Evolutionary conservation across 2,888 invertebrate species (phyloP).

Genomic region (Drosophila paracracens): DNA sequence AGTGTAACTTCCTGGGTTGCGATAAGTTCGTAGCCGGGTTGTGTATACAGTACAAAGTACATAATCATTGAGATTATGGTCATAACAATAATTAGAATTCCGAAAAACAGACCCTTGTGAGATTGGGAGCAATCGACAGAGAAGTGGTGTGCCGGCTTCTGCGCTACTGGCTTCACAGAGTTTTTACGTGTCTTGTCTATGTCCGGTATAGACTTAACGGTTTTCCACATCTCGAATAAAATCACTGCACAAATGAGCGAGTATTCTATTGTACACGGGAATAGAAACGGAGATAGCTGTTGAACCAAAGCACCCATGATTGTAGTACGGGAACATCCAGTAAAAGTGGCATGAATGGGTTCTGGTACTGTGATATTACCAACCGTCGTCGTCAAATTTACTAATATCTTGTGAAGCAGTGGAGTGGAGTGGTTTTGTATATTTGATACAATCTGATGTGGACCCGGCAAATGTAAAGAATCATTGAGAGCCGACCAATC

Average conservation of each 20-base stretch:
- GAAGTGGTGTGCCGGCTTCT: constrained; percentile 87
- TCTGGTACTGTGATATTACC: constrained; percentile 82
- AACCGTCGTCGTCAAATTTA: constrained; percentile 51
- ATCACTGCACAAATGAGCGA: constrained; percentile 95
- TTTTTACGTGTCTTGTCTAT: constrained; percentile 86
- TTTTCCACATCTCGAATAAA: constrained; percentile 96
- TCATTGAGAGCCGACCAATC: constrained; percentile 76
- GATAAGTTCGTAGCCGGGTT: constrained; percentile 87
- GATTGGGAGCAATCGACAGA: constrained; percentile 94
- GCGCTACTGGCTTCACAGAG: constrained; percentile 79
- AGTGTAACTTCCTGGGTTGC: constrained; percentile 91
- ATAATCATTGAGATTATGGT: constrained; percentile 94
- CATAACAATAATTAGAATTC: constrained; percentile 91
- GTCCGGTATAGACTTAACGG: constrained; percentile 87
- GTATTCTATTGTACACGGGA: constrained; percentile 96
- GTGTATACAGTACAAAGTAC: constrained; percentile 93
- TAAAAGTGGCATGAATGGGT: constrained; percentile 39
- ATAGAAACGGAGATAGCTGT: constrained; percentile 91
- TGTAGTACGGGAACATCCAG: constrained; percentile 87
- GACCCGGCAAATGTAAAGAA: constrained; percentile 54
- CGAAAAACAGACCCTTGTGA: constrained; percentile 91
- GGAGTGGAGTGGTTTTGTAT: constrained; percentile 30
- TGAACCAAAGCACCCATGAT: constrained; percentile 90
- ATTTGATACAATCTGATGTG: constrained; percentile 11
- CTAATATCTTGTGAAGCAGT: constrained; percentile 22